Conservation (phyloP, 2,888 invertebrate genomes). For the Mythimna loreyi region DNA sequence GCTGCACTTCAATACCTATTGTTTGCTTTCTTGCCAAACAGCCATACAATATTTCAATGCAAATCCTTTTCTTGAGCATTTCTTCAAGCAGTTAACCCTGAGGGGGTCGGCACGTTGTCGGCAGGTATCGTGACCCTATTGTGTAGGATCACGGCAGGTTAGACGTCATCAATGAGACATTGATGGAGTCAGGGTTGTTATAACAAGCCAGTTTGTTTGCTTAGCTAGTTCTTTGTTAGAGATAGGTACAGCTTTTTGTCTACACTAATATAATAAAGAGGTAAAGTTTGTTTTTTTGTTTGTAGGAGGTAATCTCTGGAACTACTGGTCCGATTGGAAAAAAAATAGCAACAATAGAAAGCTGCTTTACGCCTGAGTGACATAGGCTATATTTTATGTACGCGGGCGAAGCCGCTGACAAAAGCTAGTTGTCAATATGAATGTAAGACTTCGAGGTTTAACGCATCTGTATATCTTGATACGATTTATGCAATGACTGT, state of each 20-base stretch:
- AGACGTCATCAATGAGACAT: slow-evolving; percentile 28
- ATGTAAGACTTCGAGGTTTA: too few species aligned
- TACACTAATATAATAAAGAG: too few species aligned
- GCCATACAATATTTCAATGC: slow-evolving; percentile 21
- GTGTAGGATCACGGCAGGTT: slow-evolving; percentile 30
- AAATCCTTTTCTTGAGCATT: slow-evolving; percentile 32
- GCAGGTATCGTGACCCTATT: slow-evolving; percentile 24
- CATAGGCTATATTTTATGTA: too few species aligned
- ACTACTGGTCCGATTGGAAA: too few species aligned
- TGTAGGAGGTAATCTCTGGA: too few species aligned
- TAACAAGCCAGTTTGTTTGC: slow-evolving; percentile 5
- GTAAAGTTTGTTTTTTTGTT: too few species aligned
- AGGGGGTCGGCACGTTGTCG: background rate
- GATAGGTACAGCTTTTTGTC: too few species aligned
- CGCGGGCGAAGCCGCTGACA: too few species aligned
- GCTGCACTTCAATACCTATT: background rate
- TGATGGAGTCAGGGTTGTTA: slow-evolving; percentile 17
- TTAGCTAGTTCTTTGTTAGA: slow-evolving; percentile 14
- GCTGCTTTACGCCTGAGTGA: too few species aligned
- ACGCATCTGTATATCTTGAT: too few species aligned
- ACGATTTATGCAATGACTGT: too few species aligned
- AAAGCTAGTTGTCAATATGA: background rate
- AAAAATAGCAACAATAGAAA: too few species aligned
- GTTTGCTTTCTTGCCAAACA: slow-evolving; percentile 20
- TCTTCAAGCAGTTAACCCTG: slow-evolving; percentile 36